phyloP scores from a whole-genome alignment of 1,140 invertebrate species.

The Calephelis virginiensis region DNA sequence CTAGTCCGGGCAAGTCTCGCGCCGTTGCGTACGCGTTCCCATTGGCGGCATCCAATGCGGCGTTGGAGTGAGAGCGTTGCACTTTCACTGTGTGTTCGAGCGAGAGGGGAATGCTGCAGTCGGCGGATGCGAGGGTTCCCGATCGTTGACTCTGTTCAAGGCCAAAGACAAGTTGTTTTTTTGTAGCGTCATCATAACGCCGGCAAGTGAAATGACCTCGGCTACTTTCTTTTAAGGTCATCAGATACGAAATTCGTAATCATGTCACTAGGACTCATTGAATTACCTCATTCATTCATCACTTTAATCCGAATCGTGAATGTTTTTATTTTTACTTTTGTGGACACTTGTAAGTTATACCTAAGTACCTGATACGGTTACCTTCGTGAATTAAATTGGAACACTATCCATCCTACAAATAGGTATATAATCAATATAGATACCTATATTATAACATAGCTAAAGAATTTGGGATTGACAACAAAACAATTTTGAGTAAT shows the following conservation, averaged over 20 bases:
- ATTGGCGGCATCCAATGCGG: slow-evolving; percentile 49
- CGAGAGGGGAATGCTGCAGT: slow-evolving; percentile 48
- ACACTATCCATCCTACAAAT: no score
- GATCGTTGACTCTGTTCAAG: slow-evolving; percentile 73
- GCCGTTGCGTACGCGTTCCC: slow-evolving; percentile 60
- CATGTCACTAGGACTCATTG: slow-evolving; percentile 18
- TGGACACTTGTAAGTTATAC: background rate
- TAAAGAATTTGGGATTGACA: no score
- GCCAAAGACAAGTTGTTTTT: slow-evolving; percentile 62
- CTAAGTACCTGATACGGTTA: background rate
- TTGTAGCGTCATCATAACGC: slow-evolving; percentile 58
- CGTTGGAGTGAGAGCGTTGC: slow-evolving; percentile 44
- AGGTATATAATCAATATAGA: no score
- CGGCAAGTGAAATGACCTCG: slow-evolving; percentile 63
- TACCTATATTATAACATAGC: no score
- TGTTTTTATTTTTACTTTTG: background rate
- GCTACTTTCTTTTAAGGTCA: slow-evolving; percentile 70
- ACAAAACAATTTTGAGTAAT: no score
- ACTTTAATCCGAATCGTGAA: slow-evolving; percentile 1
- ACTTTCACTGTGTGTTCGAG: slow-evolving; percentile 36
- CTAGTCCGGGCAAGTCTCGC: slow-evolving; percentile 69
- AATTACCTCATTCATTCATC: slow-evolving; percentile 14
- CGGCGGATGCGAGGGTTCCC: slow-evolving; percentile 68
- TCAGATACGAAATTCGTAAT: slow-evolving; percentile 27
- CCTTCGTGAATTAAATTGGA: no score